Percentiles rank a stretch among this genome's conserved stretches.
These are phyloP conservation scores for Ormyrus labotus DNA, from an alignment of 2,888 invertebrate genomes.

Conservation along the genomic window DNA sequence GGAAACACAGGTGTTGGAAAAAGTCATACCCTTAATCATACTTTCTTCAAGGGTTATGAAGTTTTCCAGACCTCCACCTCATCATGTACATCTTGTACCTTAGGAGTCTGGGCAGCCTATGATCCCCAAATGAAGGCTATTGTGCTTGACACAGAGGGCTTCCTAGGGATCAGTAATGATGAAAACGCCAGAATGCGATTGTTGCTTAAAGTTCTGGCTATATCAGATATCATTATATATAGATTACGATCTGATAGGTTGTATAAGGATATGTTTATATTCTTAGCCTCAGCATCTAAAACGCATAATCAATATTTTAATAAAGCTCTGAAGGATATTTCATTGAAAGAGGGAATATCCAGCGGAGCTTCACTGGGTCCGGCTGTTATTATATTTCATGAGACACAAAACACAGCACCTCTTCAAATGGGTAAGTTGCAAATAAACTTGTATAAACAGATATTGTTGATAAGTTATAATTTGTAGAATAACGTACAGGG, in stretches of 20 bases:
- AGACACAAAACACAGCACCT: slow-evolving; percentile 84
- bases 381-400: slow-evolving; percentile 87
- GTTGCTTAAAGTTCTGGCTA: slow-evolving; percentile 86
- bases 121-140: slow-evolving; percentile 82
- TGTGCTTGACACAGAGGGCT: slow-evolving; percentile 88
- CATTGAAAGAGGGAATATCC: slow-evolving; percentile 72
- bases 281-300: slow-evolving; percentile 86
- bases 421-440: slow-evolving; percentile 77
- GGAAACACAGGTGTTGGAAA: slow-evolving; percentile 92
- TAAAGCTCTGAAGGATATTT: slow-evolving; percentile 77
- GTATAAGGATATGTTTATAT: slow-evolving; percentile 86
- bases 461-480: too few relatives aligned
- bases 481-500: too few relatives aligned
- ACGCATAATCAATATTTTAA: slow-evolving; percentile 86
- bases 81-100: slow-evolving; percentile 83
- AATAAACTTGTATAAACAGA: not conserved
- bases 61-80: slow-evolving; percentile 82
- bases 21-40: slow-evolving; percentile 86
- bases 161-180: slow-evolving; percentile 81
- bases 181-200: slow-evolving; percentile 83
- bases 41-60: slow-evolving; percentile 79
- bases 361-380: slow-evolving; percentile 82
- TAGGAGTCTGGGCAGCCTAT: slow-evolving; percentile 88
- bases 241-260: slow-evolving; percentile 85
- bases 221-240: slow-evolving; percentile 88